phyloP scores from a whole-genome alignment of 2,888 invertebrate species.

The Gerris lacustris region DNA sequence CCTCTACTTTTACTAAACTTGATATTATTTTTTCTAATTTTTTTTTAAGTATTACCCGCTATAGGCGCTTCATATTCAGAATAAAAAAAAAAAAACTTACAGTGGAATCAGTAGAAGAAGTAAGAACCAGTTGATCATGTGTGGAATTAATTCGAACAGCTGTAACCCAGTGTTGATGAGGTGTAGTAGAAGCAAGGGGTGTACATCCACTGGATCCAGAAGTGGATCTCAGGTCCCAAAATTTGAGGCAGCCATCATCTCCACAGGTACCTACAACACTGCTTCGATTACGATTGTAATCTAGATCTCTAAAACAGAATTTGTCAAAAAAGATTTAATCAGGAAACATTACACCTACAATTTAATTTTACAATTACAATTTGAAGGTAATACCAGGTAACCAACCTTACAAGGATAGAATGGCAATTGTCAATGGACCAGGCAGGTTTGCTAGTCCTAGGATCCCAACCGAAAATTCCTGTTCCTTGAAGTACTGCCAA shows the following conservation, averaged over 20 bases:
- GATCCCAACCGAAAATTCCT: conserved; percentile 75
- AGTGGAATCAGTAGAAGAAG: conserved; percentile 81
- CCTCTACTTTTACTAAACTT: too few relatives aligned
- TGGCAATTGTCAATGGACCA: conserved; percentile 83
- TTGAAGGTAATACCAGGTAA: too few relatives aligned
- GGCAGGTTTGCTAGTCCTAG: conserved; percentile 58
- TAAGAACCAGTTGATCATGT: conserved; percentile 88
- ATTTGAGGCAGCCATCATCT: conserved; percentile 86
- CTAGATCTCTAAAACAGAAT: conserved; percentile 53
- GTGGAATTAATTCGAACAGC: conserved; percentile 66
- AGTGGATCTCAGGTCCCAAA: conserved; percentile 88
- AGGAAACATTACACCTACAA: not conserved
- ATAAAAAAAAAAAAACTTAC: conserved; percentile 9
- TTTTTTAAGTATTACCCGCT: too few relatives aligned
- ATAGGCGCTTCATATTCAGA: too few relatives aligned
- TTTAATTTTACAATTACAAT: not conserved
- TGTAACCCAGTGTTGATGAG: conserved; percentile 70
- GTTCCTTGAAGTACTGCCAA: conserved; percentile 79
- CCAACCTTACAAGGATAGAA: conserved; percentile 58
- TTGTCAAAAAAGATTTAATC: too few relatives aligned
- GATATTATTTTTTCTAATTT: too few relatives aligned
- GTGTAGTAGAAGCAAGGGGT: conserved; percentile 67
- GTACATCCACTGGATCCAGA: conserved; percentile 37
- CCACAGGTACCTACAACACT: conserved; percentile 88
- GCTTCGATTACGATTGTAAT: conserved; percentile 96